These are phyloP conservation scores for Anneissia japonica DNA, from an alignment of 35 echinoderm and acorn worm species.

Conservation along the genomic window DNA sequence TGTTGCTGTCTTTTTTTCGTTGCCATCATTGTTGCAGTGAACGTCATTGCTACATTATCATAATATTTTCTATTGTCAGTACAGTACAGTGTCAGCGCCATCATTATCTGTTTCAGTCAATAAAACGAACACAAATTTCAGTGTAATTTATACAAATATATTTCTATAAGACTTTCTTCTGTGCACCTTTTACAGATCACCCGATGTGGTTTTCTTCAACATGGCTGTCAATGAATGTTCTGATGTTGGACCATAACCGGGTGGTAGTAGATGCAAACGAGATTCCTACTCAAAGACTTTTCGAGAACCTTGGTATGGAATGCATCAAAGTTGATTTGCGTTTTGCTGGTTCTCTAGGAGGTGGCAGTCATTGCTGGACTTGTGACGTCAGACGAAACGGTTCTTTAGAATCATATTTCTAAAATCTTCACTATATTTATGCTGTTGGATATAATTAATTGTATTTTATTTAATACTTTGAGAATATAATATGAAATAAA, in stretches of 20 bases:
- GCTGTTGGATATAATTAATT: too few relatives aligned
- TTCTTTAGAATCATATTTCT: slow-evolving; percentile 49
- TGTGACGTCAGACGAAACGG: slow-evolving; percentile 54
- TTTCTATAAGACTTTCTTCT: too few relatives aligned
- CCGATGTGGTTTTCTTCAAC: slow-evolving; percentile 52
- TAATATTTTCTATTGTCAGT: too few relatives aligned
- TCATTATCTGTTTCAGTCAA: too few relatives aligned
- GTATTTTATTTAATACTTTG: too few relatives aligned
- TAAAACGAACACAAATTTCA: too few relatives aligned
- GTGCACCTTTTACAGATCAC: slow-evolving; percentile 41
- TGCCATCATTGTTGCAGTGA: too few relatives aligned
- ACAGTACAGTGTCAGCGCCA: too few relatives aligned
- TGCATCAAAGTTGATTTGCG: slow-evolving; percentile 42
- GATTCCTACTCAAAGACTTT: slow-evolving; percentile 53
- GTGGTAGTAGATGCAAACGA: slow-evolving; percentile 61
- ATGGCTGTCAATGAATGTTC: slow-evolving; percentile 84
- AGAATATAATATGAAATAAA: too few relatives aligned
- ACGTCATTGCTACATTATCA: too few relatives aligned
- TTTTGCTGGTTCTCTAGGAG: slow-evolving; percentile 52
- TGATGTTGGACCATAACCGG: slow-evolving; percentile 64
- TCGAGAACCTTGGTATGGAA: slow-evolving; percentile 60
- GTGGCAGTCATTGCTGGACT: slow-evolving; percentile 82
- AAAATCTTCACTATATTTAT: background rate
- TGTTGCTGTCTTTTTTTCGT: too few relatives aligned
- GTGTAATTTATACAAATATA: too few relatives aligned